Evolutionary conservation across 2,888 invertebrate genomes (phyloP).

Genomic region (Thereva unica): DNA sequence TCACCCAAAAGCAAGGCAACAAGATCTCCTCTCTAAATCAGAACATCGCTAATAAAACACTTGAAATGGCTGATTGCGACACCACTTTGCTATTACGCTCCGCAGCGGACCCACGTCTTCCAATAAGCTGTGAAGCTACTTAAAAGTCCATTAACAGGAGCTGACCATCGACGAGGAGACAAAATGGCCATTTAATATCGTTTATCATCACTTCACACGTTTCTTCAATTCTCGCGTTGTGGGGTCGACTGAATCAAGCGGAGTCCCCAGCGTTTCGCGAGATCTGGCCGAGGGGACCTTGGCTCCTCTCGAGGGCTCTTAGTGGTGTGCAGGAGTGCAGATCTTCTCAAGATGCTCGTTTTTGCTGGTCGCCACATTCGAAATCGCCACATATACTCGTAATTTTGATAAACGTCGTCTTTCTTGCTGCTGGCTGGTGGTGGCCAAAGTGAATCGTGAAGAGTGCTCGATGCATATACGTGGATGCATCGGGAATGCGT

Average conservation of each 20-base stretch:
- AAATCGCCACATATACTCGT: background rate
- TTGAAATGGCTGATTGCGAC: constrained; percentile 8
- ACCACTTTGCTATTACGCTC: constrained; percentile 13
- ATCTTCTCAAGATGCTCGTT: too few species aligned
- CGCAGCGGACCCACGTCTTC: constrained; percentile 5
- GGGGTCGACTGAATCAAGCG: constrained; percentile 14
- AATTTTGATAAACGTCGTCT: too few species aligned
- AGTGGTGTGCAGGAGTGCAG: too few species aligned
- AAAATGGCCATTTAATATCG: constrained; percentile 35
- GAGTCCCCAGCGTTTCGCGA: constrained; percentile 2
- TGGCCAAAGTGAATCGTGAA: too few species aligned
- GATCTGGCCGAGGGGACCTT: too few species aligned
- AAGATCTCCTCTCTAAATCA: too few species aligned
- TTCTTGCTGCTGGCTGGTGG: too few species aligned
- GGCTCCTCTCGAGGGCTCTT: too few species aligned
- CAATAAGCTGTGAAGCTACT: constrained; percentile 28
- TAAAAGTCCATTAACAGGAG: constrained; percentile 33
- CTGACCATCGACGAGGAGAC: constrained; percentile 25
- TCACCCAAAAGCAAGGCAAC: too few species aligned
- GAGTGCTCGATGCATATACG: too few species aligned
- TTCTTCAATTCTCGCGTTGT: constrained; percentile 25
- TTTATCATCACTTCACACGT: constrained; percentile 35
- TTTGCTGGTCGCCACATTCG: background rate
- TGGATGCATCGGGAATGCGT: constrained; percentile 23
- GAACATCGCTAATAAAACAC: background rate